phyloP scores from a whole-genome alignment of 1,140 invertebrate species.

The Acyrthosiphon pisum region DNA sequence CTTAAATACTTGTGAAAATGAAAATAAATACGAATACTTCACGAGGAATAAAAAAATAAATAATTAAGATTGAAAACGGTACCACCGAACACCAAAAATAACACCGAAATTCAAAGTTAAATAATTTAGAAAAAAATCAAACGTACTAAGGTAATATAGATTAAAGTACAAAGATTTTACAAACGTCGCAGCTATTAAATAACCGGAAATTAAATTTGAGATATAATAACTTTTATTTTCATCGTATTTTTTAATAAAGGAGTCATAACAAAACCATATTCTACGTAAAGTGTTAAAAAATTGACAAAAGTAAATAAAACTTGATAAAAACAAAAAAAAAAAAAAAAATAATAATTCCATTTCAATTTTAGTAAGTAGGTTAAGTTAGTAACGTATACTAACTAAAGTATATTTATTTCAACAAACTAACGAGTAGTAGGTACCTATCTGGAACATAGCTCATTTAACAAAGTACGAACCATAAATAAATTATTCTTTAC shows the following conservation, averaged over 20 bases:
- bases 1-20: background rate
- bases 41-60: background rate
- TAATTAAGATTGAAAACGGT: background rate
- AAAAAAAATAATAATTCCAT: background rate
- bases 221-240: background rate
- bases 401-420: conserved; percentile 6
- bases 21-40: background rate
- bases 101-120: background rate
- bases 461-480: background rate
- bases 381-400: background rate
- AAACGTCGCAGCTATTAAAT: background rate
- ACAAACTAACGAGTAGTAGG: background rate
- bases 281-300: background rate
- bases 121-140: background rate
- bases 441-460: background rate
- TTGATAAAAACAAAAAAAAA: background rate
- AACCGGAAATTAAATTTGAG: background rate
- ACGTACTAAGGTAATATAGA: background rate
- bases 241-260: background rate
- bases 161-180: background rate
- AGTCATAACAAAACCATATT: background rate
- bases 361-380: background rate
- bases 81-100: background rate
- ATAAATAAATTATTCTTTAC: too few relatives aligned
- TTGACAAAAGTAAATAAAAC: background rate